Evolutionary conservation across 2,113 vertebrate genomes (phyloP).

Genomic region (Megaceryle maxima): DNA sequence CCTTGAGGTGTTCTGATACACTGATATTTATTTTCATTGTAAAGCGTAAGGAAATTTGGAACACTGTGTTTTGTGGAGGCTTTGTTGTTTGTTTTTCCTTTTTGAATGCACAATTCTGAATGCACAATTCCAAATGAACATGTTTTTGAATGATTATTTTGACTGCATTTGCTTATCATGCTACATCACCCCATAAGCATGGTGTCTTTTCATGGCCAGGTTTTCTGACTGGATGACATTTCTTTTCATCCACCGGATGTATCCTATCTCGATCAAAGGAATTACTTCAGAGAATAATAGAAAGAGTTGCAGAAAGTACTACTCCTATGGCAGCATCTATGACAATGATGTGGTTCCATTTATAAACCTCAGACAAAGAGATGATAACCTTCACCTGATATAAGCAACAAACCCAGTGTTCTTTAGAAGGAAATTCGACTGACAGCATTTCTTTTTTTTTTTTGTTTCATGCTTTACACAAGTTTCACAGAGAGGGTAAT

Average conservation of each 20-base stretch:
- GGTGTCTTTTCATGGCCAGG: neutral
- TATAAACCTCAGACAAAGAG: neutral
- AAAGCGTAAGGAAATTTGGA: neutral
- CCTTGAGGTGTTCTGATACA: neutral
- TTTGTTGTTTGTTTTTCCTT: neutral
- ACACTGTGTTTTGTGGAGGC: neutral
- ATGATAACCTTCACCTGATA: neutral
- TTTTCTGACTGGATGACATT: neutral
- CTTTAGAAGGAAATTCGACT: neutral
- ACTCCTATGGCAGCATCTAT: neutral
- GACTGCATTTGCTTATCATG: neutral
- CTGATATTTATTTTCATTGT: neutral
- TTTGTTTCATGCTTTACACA: neutral
- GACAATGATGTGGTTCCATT: neutral
- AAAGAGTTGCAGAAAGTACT: neutral
- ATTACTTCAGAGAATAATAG: neutral
- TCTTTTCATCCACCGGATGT: neutral
- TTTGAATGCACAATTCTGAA: neutral
- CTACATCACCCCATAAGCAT: accelerated
- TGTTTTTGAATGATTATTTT: neutral
- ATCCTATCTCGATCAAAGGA: neutral
- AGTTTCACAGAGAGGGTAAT: neutral
- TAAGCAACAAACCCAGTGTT: neutral
- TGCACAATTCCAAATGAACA: neutral
- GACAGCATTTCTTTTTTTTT: neutral